phyloP scores from a whole-genome alignment of 2,888 invertebrate genomes.

The Palloptera scutellata region DNA sequence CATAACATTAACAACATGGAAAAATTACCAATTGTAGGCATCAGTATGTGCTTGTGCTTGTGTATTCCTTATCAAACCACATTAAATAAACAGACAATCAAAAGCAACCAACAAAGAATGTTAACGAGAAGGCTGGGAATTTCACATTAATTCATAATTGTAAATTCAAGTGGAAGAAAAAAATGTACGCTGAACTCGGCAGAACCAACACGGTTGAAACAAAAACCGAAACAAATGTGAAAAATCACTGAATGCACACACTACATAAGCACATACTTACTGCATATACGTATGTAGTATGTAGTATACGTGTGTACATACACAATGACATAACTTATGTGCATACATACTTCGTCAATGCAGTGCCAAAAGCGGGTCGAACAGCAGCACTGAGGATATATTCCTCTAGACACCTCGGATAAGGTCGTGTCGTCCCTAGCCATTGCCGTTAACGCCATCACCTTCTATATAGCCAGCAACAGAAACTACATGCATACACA shows the following conservation, averaged over 20 bases:
- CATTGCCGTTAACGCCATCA: too few species aligned
- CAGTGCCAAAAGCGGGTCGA: too few species aligned
- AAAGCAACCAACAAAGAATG: not conserved
- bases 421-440: too few species aligned
- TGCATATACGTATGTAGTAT: not conserved
- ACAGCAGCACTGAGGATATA: too few species aligned
- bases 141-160: conserved; percentile 45
- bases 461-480: too few species aligned
- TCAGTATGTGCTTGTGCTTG: conserved; percentile 20
- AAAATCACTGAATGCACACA: not conserved
- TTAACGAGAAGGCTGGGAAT: not conserved
- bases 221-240: conserved; percentile 12
- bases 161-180: conserved; percentile 62
- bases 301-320: not conserved
- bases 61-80: too few species aligned
- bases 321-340: not conserved
- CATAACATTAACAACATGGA: too few species aligned
- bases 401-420: too few species aligned
- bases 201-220: conserved; percentile 9
- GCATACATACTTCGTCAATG: too few species aligned
- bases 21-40: not conserved
- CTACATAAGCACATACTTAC: not conserved
- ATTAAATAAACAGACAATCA: conserved; percentile 1
- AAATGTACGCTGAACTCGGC: conserved; percentile 57
- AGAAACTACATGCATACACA: too few species aligned